Conservation (phyloP, 2,888 invertebrate species). For the Anthrax anthrax region DNA sequence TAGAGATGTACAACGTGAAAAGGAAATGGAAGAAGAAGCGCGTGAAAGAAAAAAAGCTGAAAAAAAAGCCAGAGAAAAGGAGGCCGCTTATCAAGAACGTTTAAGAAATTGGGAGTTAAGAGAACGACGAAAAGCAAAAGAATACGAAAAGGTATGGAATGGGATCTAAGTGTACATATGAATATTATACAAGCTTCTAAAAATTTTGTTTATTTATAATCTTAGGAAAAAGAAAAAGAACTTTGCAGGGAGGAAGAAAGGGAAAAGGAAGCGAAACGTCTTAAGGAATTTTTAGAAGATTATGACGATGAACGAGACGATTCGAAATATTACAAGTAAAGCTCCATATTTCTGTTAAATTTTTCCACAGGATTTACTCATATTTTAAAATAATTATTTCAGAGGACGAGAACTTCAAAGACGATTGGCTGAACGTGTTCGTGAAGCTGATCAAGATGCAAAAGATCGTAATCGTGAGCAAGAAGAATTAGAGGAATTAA, state of each 20-base stretch:
- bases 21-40: slow-evolving; percentile 82
- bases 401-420: slow-evolving; percentile 73
- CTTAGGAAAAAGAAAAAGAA: slow-evolving; percentile 46
- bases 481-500: slow-evolving; percentile 74
- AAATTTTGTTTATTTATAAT: not conserved
- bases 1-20: slow-evolving; percentile 53
- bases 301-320: slow-evolving; percentile 98
- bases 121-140: slow-evolving; percentile 78
- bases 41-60: slow-evolving; percentile 82
- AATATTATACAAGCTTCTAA: slow-evolving; percentile 1
- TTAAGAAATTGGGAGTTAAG: slow-evolving; percentile 68
- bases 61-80: slow-evolving; percentile 85
- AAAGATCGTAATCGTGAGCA: slow-evolving; percentile 81
- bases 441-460: slow-evolving; percentile 84
- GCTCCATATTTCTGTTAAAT: slow-evolving; percentile 30
- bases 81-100: slow-evolving; percentile 89
- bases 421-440: slow-evolving; percentile 79
- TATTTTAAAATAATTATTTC: slow-evolving; percentile 27
- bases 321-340: slow-evolving; percentile 78
- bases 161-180: too few relatives aligned
- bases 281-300: slow-evolving; percentile 97
- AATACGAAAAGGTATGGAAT: slow-evolving; percentile 64
- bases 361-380: not conserved
- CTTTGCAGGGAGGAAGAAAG: slow-evolving; percentile 72
- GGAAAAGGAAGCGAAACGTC: slow-evolving; percentile 78